Percentiles rank a stretch among this genome's conserved stretches.
These are phyloP conservation scores for Jacana jacana DNA, from an alignment of 2,113 vertebrate genomes.

Conservation along the genomic window DNA sequence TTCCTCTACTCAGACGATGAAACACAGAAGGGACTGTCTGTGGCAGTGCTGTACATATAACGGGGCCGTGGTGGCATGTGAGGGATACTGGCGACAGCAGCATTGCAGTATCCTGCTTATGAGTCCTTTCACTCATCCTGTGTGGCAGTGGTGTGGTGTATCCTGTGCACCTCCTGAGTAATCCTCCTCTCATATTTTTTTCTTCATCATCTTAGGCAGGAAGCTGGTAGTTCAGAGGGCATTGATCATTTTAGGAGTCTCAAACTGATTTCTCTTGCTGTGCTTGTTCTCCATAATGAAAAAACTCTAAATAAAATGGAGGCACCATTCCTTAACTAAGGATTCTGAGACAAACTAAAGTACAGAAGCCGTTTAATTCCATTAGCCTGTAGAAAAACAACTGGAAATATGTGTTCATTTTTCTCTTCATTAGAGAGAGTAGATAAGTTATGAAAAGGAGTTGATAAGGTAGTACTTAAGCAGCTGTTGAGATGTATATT, in stretches of 20 bases:
- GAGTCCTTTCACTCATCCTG: background rate
- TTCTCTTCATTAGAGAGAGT: background rate
- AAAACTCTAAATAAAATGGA: background rate
- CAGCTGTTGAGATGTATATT: conserved; percentile 32
- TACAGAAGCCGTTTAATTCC: background rate
- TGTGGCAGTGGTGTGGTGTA: fast-evolving
- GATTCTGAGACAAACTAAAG: background rate
- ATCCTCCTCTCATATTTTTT: background rate
- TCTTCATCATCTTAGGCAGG: background rate
- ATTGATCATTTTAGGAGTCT: background rate
- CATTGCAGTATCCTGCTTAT: fast-evolving
- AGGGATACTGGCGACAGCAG: background rate
- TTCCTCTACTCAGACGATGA: background rate
- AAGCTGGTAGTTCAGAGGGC: background rate
- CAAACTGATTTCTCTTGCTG: background rate
- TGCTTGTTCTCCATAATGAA: background rate
- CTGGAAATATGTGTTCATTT: conserved; percentile 23
- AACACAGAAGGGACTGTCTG: background rate
- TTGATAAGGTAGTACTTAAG: conserved; percentile 12
- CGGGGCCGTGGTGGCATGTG: background rate
- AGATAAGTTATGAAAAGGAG: background rate
- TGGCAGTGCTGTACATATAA: fast-evolving
- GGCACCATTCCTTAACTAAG: background rate
- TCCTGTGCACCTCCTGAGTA: background rate
- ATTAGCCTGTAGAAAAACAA: background rate